A percentile compares a stretch with the other conserved stretches of the same genome.
These are phyloP conservation scores for Pristionchus fissidentatus DNA, from an alignment of 2,888 invertebrate species.

Conservation along the genomic window DNA sequence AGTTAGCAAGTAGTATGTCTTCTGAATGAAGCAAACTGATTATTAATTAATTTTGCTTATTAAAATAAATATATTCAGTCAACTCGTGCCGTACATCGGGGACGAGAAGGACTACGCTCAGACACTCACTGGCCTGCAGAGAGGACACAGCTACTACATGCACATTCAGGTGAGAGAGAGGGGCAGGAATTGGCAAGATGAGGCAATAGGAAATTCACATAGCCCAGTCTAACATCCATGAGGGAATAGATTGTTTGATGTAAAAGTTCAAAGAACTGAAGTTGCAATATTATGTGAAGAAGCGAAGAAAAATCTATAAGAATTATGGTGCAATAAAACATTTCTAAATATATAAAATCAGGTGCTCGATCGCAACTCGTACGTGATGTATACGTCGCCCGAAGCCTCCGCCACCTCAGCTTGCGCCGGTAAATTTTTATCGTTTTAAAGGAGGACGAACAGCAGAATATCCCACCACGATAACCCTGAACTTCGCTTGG, in stretches of 20 bases:
- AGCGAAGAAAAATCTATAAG: too few species aligned
- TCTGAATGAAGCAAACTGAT: not conserved
- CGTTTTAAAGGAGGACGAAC: too few species aligned
- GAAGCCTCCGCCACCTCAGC: conserved; percentile 67
- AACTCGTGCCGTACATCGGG: conserved; percentile 73
- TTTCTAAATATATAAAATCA: too few species aligned
- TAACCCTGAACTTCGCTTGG: too few species aligned
- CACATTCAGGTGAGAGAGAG: conserved; percentile 58
- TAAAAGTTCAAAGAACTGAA: too few species aligned
- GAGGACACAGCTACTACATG: conserved; percentile 67
- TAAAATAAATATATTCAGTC: conserved; percentile 58
- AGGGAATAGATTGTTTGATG: too few species aligned
- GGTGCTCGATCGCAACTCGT: conserved; percentile 74
- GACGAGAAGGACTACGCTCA: conserved; percentile 72
- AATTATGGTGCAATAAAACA: not conserved
- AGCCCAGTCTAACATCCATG: too few species aligned
- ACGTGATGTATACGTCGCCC: conserved; percentile 73
- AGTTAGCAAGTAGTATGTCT: too few species aligned
- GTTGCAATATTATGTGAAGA: too few species aligned
- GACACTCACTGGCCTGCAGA: conserved; percentile 67
- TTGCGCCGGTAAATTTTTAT: conserved; percentile 61
- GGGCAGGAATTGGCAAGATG: not conserved
- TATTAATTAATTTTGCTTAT: not conserved
- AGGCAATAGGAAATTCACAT: too few species aligned
- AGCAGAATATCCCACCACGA: too few species aligned